Conservation (phyloP, 2,797 vertebrate species). For the Macrochelys suwanniensis region DNA sequence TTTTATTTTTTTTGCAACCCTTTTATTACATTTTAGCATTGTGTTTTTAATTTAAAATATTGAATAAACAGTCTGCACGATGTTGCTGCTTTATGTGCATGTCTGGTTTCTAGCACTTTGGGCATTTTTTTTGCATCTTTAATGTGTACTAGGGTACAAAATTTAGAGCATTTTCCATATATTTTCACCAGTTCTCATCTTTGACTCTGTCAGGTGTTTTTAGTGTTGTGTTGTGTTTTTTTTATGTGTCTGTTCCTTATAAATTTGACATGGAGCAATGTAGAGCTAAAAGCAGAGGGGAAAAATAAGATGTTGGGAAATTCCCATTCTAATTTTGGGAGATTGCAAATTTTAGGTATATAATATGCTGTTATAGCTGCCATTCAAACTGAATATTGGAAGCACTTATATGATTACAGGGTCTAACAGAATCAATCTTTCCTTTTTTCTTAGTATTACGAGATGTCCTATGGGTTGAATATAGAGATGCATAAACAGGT, state of each 20-base stretch:
- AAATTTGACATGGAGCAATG: neutral
- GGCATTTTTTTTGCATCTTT: neutral
- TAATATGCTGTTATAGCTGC: neutral
- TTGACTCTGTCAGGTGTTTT: neutral
- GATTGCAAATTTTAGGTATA: neutral
- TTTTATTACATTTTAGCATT: neutral
- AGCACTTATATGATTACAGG: constrained; percentile 27
- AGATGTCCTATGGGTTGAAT: constrained; percentile 98
- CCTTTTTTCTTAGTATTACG: constrained; percentile 91
- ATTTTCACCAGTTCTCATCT: constrained; percentile 1
- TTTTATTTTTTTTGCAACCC: neutral
- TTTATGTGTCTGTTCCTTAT: neutral
- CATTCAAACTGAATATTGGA: constrained; percentile 29
- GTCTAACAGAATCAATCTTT: constrained; percentile 67
- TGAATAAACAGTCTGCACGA: neutral
- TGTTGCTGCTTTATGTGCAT: neutral
- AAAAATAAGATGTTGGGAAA: neutral
- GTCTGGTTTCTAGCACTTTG: neutral
- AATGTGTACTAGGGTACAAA: constrained; percentile 16
- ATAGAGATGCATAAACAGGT: constrained; percentile 99
- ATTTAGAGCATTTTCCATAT: constrained; percentile 10
- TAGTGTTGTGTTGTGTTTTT: neutral
- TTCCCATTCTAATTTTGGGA: neutral
- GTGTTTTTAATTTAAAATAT: constrained; percentile 20
- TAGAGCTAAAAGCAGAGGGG: neutral